These are phyloP conservation scores for Trichogramma dendrolimi DNA, from an alignment of 2,888 invertebrate genomes.

Conservation along the genomic window DNA sequence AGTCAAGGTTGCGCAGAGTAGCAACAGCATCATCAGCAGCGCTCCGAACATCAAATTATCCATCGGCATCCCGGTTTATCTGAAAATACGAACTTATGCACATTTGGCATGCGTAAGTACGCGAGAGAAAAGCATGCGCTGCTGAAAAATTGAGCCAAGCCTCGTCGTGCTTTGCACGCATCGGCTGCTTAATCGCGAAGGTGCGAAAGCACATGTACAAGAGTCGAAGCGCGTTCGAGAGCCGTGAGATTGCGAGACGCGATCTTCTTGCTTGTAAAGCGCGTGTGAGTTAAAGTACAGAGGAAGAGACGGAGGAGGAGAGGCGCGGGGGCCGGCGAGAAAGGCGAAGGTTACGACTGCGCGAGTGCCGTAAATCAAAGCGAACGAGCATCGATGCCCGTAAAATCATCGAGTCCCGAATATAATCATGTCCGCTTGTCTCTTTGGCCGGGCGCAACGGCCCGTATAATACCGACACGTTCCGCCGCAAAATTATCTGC, in stretches of 20 bases:
- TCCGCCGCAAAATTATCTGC: too few relatives aligned
- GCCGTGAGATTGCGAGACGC: too few relatives aligned
- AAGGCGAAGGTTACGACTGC: conserved; percentile 43
- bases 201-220: too few relatives aligned
- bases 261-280: not conserved
- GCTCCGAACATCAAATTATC: not conserved
- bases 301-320: not conserved
- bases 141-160: too few relatives aligned
- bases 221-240: too few relatives aligned
- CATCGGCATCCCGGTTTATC: too few relatives aligned
- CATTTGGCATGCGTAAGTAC: too few relatives aligned
- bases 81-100: too few relatives aligned
- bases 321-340: not conserved
- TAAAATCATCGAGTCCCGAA: conserved; percentile 44
- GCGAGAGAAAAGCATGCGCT: too few relatives aligned
- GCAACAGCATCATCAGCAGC: not conserved
- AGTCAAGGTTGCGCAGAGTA: not conserved
- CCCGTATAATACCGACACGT: too few relatives aligned
- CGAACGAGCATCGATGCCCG: conserved; percentile 48
- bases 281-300: not conserved
- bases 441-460: too few relatives aligned
- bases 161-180: not conserved
- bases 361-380: conserved; percentile 43
- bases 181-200: not conserved
- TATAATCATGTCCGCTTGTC: conserved; percentile 31